Evolutionary conservation across 1,140 invertebrate genomes (phyloP).

Genomic region (Temnothorax longispinosus): DNA sequence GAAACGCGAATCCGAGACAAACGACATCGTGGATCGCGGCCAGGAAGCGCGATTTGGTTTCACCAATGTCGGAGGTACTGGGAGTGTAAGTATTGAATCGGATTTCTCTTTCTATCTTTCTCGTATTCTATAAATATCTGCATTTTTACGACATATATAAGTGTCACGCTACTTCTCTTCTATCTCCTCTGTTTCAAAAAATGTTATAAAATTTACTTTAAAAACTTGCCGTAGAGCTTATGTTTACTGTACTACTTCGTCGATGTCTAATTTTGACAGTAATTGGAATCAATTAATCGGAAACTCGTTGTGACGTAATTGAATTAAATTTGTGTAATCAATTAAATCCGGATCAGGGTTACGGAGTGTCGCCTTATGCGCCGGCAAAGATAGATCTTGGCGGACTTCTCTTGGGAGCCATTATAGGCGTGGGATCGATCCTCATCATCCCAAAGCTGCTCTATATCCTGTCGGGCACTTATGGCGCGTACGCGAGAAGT

Average conservation of each 20-base stretch:
- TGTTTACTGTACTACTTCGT: too few relatives aligned
- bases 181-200: not conserved
- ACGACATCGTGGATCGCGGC: slow-evolving; percentile 77
- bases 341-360: slow-evolving; percentile 78
- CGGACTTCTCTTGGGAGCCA: slow-evolving; percentile 91
- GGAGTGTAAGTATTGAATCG: slow-evolving; percentile 68
- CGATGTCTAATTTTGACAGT: too few relatives aligned
- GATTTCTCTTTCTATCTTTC: not conserved
- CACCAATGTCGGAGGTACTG: slow-evolving; percentile 78
- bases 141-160: too few relatives aligned
- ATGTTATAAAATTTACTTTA: not conserved
- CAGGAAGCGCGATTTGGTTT: slow-evolving; percentile 84
- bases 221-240: not conserved
- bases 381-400: slow-evolving; percentile 93
- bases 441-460: slow-evolving; percentile 92
- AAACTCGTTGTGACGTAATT: not conserved
- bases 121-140: not conserved
- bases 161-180: not conserved
- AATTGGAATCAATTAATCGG: slow-evolving; percentile 11
- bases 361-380: slow-evolving; percentile 87
- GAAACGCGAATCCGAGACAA: slow-evolving; percentile 68
- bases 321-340: slow-evolving; percentile 41
- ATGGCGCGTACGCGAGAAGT: slow-evolving; percentile 91
- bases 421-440: slow-evolving; percentile 92
- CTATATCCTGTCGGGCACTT: slow-evolving; percentile 89